Conservation (phyloP, 1,140 invertebrate species). For the Drosophila sproati region DNA sequence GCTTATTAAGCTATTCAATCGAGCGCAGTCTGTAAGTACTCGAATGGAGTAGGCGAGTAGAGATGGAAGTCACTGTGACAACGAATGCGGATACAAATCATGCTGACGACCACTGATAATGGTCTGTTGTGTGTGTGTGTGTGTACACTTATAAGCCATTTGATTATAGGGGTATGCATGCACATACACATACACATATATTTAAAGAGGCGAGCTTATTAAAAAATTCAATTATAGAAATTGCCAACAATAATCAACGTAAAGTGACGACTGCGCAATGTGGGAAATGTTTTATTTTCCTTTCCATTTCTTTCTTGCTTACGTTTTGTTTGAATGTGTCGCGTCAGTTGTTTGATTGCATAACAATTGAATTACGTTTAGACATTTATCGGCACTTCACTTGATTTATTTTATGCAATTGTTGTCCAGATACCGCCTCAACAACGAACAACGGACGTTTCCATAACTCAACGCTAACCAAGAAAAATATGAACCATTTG, state of each 20-base stretch:
- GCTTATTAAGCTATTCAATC: slow-evolving; percentile 47
- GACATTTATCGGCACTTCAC: slow-evolving; percentile 50
- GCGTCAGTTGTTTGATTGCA: slow-evolving; percentile 48
- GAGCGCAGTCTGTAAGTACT: slow-evolving; percentile 23
- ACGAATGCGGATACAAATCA: slow-evolving; percentile 38
- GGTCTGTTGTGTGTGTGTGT: slow-evolving; percentile 8
- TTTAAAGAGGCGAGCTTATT: slow-evolving; percentile 42
- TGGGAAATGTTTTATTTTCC: slow-evolving; percentile 37
- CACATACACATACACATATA: not conserved
- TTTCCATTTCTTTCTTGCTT: not conserved
- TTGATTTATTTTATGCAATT: slow-evolving; percentile 53
- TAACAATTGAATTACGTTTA: slow-evolving; percentile 57
- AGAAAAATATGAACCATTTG: not conserved
- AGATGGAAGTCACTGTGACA: slow-evolving; percentile 5
- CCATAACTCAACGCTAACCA: slow-evolving; percentile 10
- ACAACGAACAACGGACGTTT: slow-evolving; percentile 8
- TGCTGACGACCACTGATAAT: slow-evolving; percentile 47
- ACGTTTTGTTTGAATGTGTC: slow-evolving; percentile 37
- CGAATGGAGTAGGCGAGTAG: slow-evolving; percentile 18
- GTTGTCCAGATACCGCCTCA: slow-evolving; percentile 12
- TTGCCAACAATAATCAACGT: slow-evolving; percentile 48
- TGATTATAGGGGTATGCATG: slow-evolving; percentile 31
- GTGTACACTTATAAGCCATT: slow-evolving; percentile 32
- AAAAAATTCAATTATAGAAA: slow-evolving; percentile 58
- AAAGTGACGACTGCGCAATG: slow-evolving; percentile 46